These are phyloP conservation scores for Procambarus clarkii DNA, from an alignment of 1,140 invertebrate genomes.

Conservation along the genomic window DNA sequence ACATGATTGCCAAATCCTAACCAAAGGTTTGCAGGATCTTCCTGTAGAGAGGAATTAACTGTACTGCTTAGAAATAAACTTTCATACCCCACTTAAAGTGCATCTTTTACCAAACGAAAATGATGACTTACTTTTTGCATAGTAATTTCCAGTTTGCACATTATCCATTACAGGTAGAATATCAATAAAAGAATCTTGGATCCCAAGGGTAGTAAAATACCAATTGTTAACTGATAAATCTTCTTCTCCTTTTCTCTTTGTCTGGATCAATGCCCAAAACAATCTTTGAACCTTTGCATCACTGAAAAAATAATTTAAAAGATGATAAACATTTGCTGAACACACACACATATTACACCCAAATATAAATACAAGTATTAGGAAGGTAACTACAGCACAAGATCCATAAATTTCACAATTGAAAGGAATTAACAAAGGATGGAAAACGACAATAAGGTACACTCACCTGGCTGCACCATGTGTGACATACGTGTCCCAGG, in stretches of 20 bases:
- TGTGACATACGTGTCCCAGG: conserved; percentile 52
- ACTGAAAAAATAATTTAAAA: conserved; percentile 25
- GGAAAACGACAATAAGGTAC: too few species aligned
- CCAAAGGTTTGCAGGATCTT: too few species aligned
- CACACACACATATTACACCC: too few species aligned
- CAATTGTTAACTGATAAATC: conserved; percentile 15
- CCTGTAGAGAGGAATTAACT: too few species aligned
- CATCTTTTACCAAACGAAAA: neutral
- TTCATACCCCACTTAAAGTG: neutral
- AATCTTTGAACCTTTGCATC: conserved; percentile 45
- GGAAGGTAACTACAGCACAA: too few species aligned
- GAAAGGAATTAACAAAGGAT: too few species aligned
- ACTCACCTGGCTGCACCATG: conserved; percentile 48
- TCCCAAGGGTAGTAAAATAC: conserved; percentile 43
- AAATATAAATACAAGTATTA: too few species aligned
- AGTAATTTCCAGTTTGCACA: conserved; percentile 30
- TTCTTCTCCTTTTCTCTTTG: conserved; percentile 48
- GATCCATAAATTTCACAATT: too few species aligned
- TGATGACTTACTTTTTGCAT: conserved; percentile 33
- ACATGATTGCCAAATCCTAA: too few species aligned
- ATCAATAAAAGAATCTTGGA: conserved; percentile 22
- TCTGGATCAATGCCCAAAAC: conserved; percentile 27
- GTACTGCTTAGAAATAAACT: too few species aligned
- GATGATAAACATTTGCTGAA: too few species aligned
- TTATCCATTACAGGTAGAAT: conserved; percentile 27